phyloP scores from a whole-genome alignment of 2,888 invertebrate genomes.

The Nasonovia ribisnigri region DNA sequence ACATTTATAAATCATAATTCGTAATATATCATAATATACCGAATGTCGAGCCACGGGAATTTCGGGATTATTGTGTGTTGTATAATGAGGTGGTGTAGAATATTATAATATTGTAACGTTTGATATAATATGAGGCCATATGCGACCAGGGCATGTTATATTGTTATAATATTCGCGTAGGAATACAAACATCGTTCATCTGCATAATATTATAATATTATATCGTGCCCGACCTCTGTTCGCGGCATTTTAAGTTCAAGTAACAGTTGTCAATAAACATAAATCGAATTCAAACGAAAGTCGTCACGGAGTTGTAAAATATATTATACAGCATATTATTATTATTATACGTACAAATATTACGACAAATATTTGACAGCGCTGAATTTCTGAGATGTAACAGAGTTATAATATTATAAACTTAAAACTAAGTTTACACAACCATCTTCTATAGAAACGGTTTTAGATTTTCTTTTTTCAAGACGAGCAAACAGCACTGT shows the following conservation, averaged over 20 bases:
- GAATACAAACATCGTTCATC: background rate
- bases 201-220: conserved; percentile 12
- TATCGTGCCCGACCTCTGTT: conserved; percentile 23
- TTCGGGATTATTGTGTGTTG: background rate
- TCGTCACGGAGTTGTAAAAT: background rate
- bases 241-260: conserved; percentile 6
- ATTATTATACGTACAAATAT: background rate
- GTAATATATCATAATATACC: background rate
- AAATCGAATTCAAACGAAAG: conserved; percentile 13
- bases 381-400: conserved; percentile 10
- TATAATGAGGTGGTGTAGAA: background rate
- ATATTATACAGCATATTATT: background rate
- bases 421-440: background rate
- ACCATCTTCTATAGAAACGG: background rate
- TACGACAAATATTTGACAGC: conserved; percentile 22
- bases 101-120: no score
- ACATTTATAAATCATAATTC: background rate
- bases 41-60: background rate
- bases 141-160: background rate
- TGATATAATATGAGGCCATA: background rate
- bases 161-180: background rate
- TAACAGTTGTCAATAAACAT: conserved; percentile 15
- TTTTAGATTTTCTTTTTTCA: background rate
- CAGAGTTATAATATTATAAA: background rate
- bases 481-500: background rate